Conservation (phyloP, 2,113 vertebrate genomes). For the Ranitomeya imitator region DNA sequence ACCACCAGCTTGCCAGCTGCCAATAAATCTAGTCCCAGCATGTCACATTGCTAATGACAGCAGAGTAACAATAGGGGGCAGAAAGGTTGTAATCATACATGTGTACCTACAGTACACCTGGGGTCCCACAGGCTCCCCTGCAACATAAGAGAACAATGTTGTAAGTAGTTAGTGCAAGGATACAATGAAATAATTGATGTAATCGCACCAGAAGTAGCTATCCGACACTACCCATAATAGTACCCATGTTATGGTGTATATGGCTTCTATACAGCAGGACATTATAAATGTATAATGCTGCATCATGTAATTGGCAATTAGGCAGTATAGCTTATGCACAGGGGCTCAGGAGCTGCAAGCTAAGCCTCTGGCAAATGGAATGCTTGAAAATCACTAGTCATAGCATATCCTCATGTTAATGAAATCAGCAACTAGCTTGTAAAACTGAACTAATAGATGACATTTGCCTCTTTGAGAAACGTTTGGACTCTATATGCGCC, state of each 20-base stretch:
- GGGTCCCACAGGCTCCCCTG: background rate
- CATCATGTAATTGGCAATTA: background rate
- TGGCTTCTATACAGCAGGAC: background rate
- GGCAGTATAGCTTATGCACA: background rate
- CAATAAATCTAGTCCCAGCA: background rate
- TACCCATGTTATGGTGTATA: background rate
- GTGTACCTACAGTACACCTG: background rate
- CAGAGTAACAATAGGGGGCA: background rate
- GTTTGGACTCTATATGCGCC: background rate
- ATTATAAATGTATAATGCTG: background rate
- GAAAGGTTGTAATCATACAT: background rate
- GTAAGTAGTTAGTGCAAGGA: background rate
- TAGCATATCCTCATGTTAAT: background rate
- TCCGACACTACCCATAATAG: background rate
- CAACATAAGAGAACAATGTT: background rate
- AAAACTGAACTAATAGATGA: background rate
- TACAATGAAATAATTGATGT: background rate
- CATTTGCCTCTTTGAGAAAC: background rate
- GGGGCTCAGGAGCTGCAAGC: background rate
- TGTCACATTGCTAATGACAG: background rate
- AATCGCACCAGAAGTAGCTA: background rate
- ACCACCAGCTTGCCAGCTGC: background rate
- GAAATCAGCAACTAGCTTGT: background rate
- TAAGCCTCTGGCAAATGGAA: slow-evolving; percentile 1
- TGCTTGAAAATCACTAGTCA: background rate